Conservation (phyloP, 2,797 vertebrate species). For the Eptatretus atami region DNA sequence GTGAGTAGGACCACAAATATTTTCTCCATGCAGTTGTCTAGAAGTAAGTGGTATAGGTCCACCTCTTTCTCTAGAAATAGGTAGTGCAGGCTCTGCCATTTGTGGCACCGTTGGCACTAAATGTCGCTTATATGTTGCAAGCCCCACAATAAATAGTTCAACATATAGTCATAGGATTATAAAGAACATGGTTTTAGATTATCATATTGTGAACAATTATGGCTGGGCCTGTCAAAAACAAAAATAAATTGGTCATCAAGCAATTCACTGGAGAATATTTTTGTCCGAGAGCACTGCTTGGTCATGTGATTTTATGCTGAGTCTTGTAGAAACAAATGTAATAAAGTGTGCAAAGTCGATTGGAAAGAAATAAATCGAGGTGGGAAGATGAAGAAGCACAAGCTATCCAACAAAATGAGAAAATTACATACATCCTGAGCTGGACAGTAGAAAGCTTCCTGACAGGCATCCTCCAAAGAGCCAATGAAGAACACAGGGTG, state of each 20-base stretch:
- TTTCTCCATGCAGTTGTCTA: too few relatives aligned
- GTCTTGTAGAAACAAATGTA: neutral
- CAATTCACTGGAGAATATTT: slow-evolving; percentile 1
- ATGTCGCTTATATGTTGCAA: too few relatives aligned
- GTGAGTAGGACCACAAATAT: too few relatives aligned
- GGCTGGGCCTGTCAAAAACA: slow-evolving; percentile 15
- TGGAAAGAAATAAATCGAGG: neutral
- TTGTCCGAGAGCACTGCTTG: neutral
- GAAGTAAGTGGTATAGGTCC: too few relatives aligned
- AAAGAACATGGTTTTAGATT: slow-evolving; percentile 12
- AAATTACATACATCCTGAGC: slow-evolving; percentile 75
- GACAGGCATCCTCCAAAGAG: slow-evolving; percentile 86
- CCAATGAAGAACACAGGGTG: slow-evolving; percentile 98
- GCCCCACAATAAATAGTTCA: too few relatives aligned
- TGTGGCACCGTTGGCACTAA: too few relatives aligned
- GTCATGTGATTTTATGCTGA: neutral
- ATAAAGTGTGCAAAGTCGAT: too few relatives aligned
- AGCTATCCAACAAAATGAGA: too few relatives aligned
- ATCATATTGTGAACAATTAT: slow-evolving; percentile 14
- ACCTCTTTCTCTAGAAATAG: too few relatives aligned
- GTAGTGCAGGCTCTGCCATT: too few relatives aligned
- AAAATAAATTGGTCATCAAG: slow-evolving; percentile 5
- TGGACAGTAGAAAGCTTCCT: slow-evolving; percentile 97
- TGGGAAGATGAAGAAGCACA: neutral
- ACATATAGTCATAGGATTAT: slow-evolving; percentile 12